These are phyloP conservation scores for Centropus bengalensis DNA, from an alignment of 2,113 vertebrate genomes.

Conservation along the genomic window DNA sequence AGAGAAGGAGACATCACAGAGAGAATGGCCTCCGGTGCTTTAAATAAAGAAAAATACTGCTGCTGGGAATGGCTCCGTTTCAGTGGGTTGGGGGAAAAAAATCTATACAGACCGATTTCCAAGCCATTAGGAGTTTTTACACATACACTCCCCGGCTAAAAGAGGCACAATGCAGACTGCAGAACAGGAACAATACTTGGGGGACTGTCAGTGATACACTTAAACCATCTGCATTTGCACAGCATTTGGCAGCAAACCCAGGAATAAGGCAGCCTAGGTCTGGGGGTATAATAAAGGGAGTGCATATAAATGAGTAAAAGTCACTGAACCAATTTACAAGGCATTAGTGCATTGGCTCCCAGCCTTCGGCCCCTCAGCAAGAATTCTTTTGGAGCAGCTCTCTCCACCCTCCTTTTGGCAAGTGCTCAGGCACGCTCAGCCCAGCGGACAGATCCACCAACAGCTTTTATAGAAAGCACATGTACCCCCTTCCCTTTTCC, in stretches of 20 bases:
- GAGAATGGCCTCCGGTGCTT: conserved; percentile 4
- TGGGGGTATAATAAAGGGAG: conserved; percentile 4
- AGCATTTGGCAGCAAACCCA: conserved; percentile 21
- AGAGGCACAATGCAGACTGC: conserved; percentile 25
- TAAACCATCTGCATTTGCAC: conserved; percentile 50
- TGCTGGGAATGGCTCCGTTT: conserved; percentile 9
- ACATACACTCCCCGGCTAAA: background rate
- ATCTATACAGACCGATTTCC: conserved; percentile 43
- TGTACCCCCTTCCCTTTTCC: background rate
- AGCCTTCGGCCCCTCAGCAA: conserved; percentile 13
- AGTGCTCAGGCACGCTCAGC: background rate
- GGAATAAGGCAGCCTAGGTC: background rate
- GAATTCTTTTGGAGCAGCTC: conserved; percentile 16
- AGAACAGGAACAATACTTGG: conserved; percentile 6
- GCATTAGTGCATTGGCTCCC: conserved; percentile 52
- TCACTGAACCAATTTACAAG: conserved; percentile 61
- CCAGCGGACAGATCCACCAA: background rate
- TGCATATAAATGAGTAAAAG: conserved; percentile 53
- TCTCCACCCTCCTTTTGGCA: conserved; percentile 33
- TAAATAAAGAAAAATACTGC: conserved; percentile 8
- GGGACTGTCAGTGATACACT: background rate
- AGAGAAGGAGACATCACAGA: background rate
- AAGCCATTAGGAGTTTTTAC: conserved; percentile 41
- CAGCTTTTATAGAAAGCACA: background rate
- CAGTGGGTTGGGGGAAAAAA: background rate